Evolutionary conservation across 2,888 invertebrate genomes (phyloP).

Genomic region (Branchellion lobata): DNA sequence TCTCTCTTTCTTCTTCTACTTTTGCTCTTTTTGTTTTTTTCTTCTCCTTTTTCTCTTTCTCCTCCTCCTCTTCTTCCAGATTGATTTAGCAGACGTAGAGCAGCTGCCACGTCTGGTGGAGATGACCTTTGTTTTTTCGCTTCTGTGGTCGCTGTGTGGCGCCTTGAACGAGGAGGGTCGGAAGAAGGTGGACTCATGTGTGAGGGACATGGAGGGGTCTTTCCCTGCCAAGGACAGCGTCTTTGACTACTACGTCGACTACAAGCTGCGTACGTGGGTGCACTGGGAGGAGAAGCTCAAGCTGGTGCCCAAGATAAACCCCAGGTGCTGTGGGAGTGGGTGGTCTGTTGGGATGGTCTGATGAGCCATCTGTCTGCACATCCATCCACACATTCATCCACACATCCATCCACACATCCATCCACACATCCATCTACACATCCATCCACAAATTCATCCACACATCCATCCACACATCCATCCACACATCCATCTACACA

Average conservation of each 20-base stretch:
- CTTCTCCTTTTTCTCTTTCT: no score
- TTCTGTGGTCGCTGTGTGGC: conserved; percentile 63
- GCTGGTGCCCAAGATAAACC: conserved; percentile 73
- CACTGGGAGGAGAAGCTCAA: conserved; percentile 80
- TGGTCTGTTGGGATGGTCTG: no score
- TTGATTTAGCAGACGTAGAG: conserved; percentile 58
- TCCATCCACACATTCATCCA: no score
- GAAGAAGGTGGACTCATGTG: conserved; percentile 63
- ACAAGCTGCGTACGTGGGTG: conserved; percentile 70
- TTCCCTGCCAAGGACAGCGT: conserved; percentile 84
- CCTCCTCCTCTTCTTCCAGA: no score
- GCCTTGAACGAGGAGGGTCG: conserved; percentile 63
- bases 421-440: no score
- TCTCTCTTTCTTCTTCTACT: no score
- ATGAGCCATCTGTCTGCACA: neutral
- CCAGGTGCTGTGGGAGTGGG: conserved; percentile 65
- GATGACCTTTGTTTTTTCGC: conserved; percentile 63
- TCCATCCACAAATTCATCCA: no score
- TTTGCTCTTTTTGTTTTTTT: neutral
- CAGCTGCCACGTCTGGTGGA: conserved; percentile 60
- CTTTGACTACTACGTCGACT: conserved; percentile 86
- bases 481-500: no score
- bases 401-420: no score
- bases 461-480: no score
- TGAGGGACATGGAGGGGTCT: conserved; percentile 62